Base-by-base conservation (phyloP, 2,797 vertebrate species). In the Pygocentrus nattereri region DNA sequence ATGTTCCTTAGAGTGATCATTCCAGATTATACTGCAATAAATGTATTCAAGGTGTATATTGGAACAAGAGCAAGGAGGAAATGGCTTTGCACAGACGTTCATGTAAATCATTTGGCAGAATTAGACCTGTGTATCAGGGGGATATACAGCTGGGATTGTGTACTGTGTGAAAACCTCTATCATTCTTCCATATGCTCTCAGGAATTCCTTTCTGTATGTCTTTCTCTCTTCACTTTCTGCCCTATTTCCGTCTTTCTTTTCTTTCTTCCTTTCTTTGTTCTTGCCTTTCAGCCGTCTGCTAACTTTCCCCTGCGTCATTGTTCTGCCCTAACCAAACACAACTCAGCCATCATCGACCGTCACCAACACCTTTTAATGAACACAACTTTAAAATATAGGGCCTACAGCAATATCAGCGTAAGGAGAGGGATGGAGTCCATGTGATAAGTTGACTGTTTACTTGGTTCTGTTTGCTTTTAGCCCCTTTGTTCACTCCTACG, bases 21-120 rank as follows among this genome's bases (percentile, higher is more conserved):
- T 76, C 79, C 85, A 76, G 82, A 87, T 89, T 85, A 89, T 80
- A 11, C 67, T 74, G 68, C 71, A 80, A 88, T 90, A 82, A 85
- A 18, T 78, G 83, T 83, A 84, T 86, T 84, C 80, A 76, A 84
- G 90, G 87, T 91, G 84, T 87, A 82, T 87, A 84, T 87, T 91
- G 90, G 89, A 92, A 77, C 52, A 74, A 76, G 11, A 67, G 30
- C 7, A n/a, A 16, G 65, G 54, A 90, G 89, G 88, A 91, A 91
- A 87, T 89, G 83, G 64, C 84, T 90, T 85, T 84, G 70, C 71
- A 79, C 85, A 88, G 89, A 87, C 84, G 76, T 82, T 87, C 64
- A 84, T 91, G 90, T 90, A 93, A 92, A 93, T 93, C 86, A 90
- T 88, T 92, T 92, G 90, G 87, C 90, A 85, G 90, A 88, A 91